Conservation (phyloP, 2,888 invertebrate species). For the Taphrorychus bicolor region DNA sequence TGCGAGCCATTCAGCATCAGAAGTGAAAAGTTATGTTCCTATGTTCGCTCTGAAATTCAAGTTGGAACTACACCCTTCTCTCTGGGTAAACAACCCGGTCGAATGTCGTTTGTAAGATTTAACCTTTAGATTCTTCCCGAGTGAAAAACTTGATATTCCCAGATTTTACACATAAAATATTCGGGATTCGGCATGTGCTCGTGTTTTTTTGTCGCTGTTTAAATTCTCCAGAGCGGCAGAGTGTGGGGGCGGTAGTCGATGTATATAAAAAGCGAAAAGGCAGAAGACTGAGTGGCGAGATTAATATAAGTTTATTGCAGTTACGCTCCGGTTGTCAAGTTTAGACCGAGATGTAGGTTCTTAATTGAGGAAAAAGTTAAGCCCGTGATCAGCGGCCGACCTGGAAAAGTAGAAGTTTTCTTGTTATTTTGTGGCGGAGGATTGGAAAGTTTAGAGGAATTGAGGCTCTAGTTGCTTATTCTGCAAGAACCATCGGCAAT, state of each 20-base stretch:
- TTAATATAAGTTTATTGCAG: neutral
- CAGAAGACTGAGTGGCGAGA: too few relatives aligned
- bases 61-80: neutral
- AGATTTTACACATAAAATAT: conserved; percentile 1
- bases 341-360: neutral
- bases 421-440: neutral
- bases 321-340: neutral
- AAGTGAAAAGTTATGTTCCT: conserved; percentile 4
- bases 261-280: too few relatives aligned
- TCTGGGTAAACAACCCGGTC: neutral
- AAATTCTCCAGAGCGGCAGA: neutral
- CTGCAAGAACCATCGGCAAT: neutral
- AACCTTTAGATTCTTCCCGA: neutral
- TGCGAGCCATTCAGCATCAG: neutral
- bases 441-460: neutral
- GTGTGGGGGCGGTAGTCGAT: neutral
- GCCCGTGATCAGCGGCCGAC: neutral
- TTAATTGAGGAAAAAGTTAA: neutral
- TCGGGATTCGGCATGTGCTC: neutral
- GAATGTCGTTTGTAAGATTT: neutral
- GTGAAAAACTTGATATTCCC: conserved; percentile 4
- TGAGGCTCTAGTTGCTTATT: neutral
- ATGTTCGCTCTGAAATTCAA: neutral
- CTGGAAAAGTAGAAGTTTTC: neutral
- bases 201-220: neutral